Percentiles rank a stretch among this genome's conserved stretches.
Conservation (phyloP, 2,113 vertebrate species). For the Pogona vitticeps region DNA sequence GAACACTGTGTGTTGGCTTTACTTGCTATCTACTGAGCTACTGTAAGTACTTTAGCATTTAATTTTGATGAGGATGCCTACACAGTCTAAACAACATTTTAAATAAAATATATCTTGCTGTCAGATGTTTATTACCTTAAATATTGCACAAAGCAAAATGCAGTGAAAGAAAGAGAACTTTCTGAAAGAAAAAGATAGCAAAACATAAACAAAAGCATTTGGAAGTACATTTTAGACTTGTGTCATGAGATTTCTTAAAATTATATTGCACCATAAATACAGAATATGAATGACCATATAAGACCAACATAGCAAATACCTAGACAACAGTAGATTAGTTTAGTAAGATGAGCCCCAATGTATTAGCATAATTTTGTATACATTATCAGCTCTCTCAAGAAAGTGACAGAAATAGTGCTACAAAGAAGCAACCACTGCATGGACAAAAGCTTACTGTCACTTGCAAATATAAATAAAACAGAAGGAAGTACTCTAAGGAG, state of each 20-base stretch:
- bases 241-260: background rate
- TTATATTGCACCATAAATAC: background rate
- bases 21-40: background rate
- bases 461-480: background rate
- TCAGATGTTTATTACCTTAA: too few species aligned
- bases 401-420: too few species aligned
- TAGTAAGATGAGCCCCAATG: background rate
- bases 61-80: slow-evolving; percentile 6
- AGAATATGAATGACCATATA: background rate
- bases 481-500: background rate
- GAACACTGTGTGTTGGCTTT: background rate
- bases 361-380: background rate
- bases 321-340: background rate
- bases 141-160: background rate
- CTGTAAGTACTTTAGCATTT: background rate
- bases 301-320: background rate
- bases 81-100: background rate
- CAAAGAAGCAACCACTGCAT: background rate
- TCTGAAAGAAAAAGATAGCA: background rate
- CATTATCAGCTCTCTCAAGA: background rate
- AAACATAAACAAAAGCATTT: background rate
- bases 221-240: background rate
- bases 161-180: background rate
- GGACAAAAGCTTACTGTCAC: background rate
- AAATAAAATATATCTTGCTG: background rate